phyloP scores from a whole-genome alignment of 2,888 invertebrate species.

The Phania funesta region DNA sequence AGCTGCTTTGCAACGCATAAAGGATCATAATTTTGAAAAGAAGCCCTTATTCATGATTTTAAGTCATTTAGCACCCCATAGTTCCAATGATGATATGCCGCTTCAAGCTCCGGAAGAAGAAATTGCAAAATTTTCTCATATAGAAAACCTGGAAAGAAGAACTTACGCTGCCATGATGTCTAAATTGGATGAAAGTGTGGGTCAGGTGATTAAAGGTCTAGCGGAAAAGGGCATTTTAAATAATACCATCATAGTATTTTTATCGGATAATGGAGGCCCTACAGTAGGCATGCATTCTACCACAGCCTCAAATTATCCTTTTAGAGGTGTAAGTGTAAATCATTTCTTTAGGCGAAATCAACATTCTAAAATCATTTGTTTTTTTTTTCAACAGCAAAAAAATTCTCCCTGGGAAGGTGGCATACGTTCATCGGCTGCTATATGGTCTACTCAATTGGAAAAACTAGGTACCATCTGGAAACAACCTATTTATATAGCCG shows the following conservation, averaged over 20 bases:
- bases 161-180: conserved; percentile 92
- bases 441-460: conserved; percentile 85
- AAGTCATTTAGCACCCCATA: conserved; percentile 90
- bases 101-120: conserved; percentile 88
- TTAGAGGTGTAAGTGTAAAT: conserved; percentile 84
- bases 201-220: conserved; percentile 86
- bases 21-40: conserved; percentile 82
- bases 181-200: conserved; percentile 91
- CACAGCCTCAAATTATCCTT: conserved; percentile 88
- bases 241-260: conserved; percentile 91
- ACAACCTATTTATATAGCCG: conserved; percentile 88
- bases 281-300: conserved; percentile 86
- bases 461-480: conserved; percentile 83
- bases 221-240: conserved; percentile 85
- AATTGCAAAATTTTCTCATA: conserved; percentile 85
- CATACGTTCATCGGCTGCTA: conserved; percentile 87
- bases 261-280: conserved; percentile 94
- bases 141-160: conserved; percentile 84
- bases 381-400: conserved; percentile 83
- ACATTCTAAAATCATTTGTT: not conserved
- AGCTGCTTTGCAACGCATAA: conserved; percentile 84
- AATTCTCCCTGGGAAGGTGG: conserved; percentile 92
- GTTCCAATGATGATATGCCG: conserved; percentile 85
- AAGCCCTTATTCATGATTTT: conserved; percentile 89
- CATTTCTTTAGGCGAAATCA: not conserved